Base-by-base conservation (phyloP, 2,888 invertebrate species). In the Pilophorus perplexus region DNA sequence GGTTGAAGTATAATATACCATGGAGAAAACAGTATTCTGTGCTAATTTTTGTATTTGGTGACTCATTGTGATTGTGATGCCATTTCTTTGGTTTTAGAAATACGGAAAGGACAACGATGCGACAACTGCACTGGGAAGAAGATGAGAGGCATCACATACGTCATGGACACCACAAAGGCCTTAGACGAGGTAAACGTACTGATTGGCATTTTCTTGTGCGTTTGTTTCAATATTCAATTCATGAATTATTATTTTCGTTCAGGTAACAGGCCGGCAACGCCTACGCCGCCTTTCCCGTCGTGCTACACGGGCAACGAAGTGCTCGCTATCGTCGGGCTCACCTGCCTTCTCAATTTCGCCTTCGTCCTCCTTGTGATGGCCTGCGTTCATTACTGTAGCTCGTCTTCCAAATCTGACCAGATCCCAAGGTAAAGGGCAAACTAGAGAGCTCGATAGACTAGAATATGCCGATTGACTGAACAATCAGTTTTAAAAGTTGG, bases 331-430 rank as follows among this genome's bases (percentile, higher is more conserved):
- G 74, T 75, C 25, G 75, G 72, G 12, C 69, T 74, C 64, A 75
- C 75, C n/a, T 75, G 75, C 60, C 73, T 74, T n/a, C 71, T 75
- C 33, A 75, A 75, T 71, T 73, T 75, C 65, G 73, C 74, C 44
- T 75, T 75, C 71, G 73, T 75, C 52, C 64, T 74, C 33, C 67
- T 73, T 14, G 73, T 75, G 6, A 74, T 75, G 73, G 71, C 72
- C 22, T 72, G 74, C 66, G 75, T 75, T n/a, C 74, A 74, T 68
- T 71, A 74, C 55, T 74, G 73, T 70, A 74, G 69, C 57, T 68
- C 66, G 14, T 38, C 67, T 12, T 38, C 46, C 22, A 67, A 68
- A 44, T 46, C 65, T 14, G 70, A 67, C 20, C 50, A 64, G 8
- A 25, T 67, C 16, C 66, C 68, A 4, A 70, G 70, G 70, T 70